Evolutionary conservation across 2,888 invertebrate species (phyloP), one percentile per base, ranked within the genome.

Genomic region (Megaustenia siamemsis): DNA sequence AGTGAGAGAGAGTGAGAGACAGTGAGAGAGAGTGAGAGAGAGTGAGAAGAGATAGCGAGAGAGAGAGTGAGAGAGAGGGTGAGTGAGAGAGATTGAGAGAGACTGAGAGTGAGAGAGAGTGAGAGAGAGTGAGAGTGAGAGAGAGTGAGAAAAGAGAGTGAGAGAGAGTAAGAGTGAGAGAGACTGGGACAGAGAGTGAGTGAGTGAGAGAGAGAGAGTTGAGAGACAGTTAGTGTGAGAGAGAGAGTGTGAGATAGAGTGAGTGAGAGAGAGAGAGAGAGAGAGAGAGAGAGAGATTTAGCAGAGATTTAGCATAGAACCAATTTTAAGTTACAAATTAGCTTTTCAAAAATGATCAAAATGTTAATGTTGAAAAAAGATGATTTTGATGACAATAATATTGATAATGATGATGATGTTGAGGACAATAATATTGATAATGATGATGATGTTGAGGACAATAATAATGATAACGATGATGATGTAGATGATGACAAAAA

Each of bases 231-330:
- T 38, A 80, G 68, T 43, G 66, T 40, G 68, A 71, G 32, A 77
- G 77, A 77, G 53, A 77, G 77, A 77, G 28, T 32, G 71, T 53
- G 45, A 82, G 56, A 73, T 28, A 82, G 49, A 81, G 68, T 49
- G 69, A 81, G 81, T 69, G 69, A 81, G 68, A 81, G 69, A 81
- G 81, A 69, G 56, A 81, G 81, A 69, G 69, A 81, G 81, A 69
- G 71, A 81, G 49, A 69, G 69, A 12, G 71, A 81, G 53, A 38
- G 73, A 32, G 63, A 32, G 21, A 66, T 32, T 28, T 18, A 32
- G 32, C 35, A 24, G 49, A 10, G 15, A 49, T 10, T 49, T 49
- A 49, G 6, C 49, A 49, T 6, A 6, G 49, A 15, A 15, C 49
- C 6, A 49, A 49, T 49, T 49, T 10, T 49, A 6, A 49, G 49